Percentiles rank a stretch among this genome's conserved stretches.
phyloP scores from a whole-genome alignment of 2,797 vertebrate genomes.

The Heterohyrax brucei region DNA sequence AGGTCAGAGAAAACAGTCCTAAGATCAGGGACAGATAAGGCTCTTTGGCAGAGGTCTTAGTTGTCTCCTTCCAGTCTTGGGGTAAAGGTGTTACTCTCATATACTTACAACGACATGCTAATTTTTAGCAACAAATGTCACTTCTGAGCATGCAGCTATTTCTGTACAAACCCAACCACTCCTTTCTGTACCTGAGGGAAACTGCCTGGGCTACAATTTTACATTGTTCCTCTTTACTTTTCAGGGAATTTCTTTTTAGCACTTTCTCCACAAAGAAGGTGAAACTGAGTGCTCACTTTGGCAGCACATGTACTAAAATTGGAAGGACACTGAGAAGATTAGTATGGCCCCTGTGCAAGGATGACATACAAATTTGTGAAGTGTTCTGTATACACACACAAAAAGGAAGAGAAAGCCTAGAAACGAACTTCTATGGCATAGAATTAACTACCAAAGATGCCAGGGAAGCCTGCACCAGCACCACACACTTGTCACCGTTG shows the following conservation, averaged over 20 bases:
- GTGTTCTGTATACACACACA: too few relatives aligned
- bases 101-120: too few relatives aligned
- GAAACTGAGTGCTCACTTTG: neutral
- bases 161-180: too few relatives aligned
- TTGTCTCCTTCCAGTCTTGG: neutral
- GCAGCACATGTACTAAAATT: too few relatives aligned
- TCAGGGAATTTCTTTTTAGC: neutral
- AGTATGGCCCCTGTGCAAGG: too few relatives aligned
- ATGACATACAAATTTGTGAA: too few relatives aligned
- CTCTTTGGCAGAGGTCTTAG: rapidly evolving
- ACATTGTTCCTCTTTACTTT: neutral
- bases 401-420: too few relatives aligned
- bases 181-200: rapidly evolving
- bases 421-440: neutral
- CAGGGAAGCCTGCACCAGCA: neutral
- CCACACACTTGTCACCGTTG: constrained; percentile 48
- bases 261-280: neutral
- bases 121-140: neutral
- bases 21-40: rapidly evolving
- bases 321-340: too few relatives aligned
- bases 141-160: neutral
- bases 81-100: neutral
- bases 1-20: neutral
- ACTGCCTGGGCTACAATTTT: neutral
- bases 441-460: neutral